Evolutionary conservation across 1,140 invertebrate species (phyloP), one percentile per base, ranked within the genome.

Genomic region (Babylonia areolata): DNA sequence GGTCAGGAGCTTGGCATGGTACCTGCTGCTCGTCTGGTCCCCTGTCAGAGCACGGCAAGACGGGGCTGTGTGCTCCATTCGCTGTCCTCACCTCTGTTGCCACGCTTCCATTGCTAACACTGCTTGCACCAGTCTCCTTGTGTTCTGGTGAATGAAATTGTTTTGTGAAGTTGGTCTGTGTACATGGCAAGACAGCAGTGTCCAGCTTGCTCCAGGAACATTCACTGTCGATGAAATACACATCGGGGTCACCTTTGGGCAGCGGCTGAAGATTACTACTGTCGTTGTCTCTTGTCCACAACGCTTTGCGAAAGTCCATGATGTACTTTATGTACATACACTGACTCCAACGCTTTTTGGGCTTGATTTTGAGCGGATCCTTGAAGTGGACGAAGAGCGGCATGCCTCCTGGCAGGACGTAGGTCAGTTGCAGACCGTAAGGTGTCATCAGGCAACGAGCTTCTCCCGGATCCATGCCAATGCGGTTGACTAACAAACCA

Each of bases 281-380:
- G 54, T 87, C 81, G 20, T 73, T 23, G 73, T 88, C 84, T n/a
- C 75, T 39, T 9, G 69, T 40, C 86, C 88, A 84, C 28, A 89
- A 77, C 5, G 84, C 81, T 84, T 89, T 88, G 33, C 90, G 85
- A 82, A 89, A 90, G 9, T 85, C 85, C 84, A 92, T 87, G 35
- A 92, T 87, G 81, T 92, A 92, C 40, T 90, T 90, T 64, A 92
- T 90, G 78, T 92, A 92, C 91, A 92, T 91, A 15, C 89, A 89
- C 85, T 93, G 92, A 86, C 91, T 92, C 92, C 92, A 93, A 58
- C 92, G 58, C 58, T 93, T 93, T 75, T 93, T 93, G 0, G 90
- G 81, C 85, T 93, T 93, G 0, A 93, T 91, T 81, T 91, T 91
- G 9, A 51, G 69, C 2, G 86, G 85, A 69, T 93, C 92, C 84